Evolutionary conservation across 2,113 vertebrate species (phyloP).

Genomic region (Brachyhypopomus occidentalis): DNA sequence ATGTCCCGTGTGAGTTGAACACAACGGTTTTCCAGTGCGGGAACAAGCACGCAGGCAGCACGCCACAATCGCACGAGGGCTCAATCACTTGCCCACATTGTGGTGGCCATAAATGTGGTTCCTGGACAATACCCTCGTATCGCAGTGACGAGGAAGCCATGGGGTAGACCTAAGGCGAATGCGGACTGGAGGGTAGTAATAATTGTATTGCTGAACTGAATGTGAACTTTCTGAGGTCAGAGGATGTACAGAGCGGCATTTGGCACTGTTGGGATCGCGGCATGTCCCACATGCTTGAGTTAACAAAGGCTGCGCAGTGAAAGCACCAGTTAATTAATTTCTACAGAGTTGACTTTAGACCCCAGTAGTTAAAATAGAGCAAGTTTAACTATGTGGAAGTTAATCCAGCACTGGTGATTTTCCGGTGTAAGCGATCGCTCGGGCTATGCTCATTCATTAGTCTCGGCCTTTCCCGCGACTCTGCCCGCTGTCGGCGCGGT

Average conservation of each 20-base stretch:
- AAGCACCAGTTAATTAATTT: slow-evolving; percentile 32
- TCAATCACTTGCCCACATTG: slow-evolving; percentile 68
- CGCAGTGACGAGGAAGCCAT: slow-evolving; percentile 48
- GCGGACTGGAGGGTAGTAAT: slow-evolving; percentile 60
- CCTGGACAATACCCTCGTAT: slow-evolving; percentile 67
- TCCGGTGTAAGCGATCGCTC: slow-evolving; percentile 5
- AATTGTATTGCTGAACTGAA: slow-evolving; percentile 54
- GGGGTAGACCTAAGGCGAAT: slow-evolving; percentile 40
- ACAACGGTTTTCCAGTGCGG: slow-evolving; percentile 63
- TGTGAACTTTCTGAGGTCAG: slow-evolving; percentile 55
- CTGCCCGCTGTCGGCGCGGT: slow-evolving; percentile 13
- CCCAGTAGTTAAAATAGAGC: slow-evolving; percentile 11
- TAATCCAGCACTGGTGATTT: slow-evolving; percentile 28
- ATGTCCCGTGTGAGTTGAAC: slow-evolving; percentile 71
- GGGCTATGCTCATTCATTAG: not conserved
- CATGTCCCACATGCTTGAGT: slow-evolving; percentile 46
- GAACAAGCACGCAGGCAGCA: slow-evolving; percentile 47
- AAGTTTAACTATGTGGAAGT: slow-evolving; percentile 16
- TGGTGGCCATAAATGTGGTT: slow-evolving; percentile 62
- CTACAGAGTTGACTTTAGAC: slow-evolving; percentile 35
- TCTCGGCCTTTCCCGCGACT: slow-evolving; percentile 10
- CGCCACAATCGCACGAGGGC: slow-evolving; percentile 36
- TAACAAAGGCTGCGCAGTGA: slow-evolving; percentile 42
- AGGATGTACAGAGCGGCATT: slow-evolving; percentile 47
- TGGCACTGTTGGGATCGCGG: slow-evolving; percentile 39